A percentile compares a stretch with the other conserved stretches of the same genome.
phyloP scores from a whole-genome alignment of 1,140 invertebrate species.

The Notospermus geniculatus region DNA sequence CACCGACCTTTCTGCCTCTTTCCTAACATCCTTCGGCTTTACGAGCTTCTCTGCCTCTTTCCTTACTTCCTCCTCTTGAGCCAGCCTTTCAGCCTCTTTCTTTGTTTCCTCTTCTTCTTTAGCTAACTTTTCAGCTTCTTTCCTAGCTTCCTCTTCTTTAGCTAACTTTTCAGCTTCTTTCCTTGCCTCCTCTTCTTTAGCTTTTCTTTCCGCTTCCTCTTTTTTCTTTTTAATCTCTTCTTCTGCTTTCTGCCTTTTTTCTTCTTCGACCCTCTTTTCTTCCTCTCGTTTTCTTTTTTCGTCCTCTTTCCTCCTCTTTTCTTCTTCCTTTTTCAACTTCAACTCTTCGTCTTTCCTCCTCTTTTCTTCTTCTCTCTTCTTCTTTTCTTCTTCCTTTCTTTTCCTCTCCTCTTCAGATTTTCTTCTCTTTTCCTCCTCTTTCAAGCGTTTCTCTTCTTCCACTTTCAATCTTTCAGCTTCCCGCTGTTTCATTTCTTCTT shows the following conservation, averaged over 20 bases:
- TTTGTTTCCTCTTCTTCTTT: background rate
- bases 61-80: slow-evolving; percentile 5
- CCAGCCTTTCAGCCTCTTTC: background rate
- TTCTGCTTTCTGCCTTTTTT: slow-evolving; percentile 12
- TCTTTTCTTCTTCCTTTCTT: slow-evolving; percentile 18
- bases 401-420: slow-evolving; percentile 12
- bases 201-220: slow-evolving; percentile 21
- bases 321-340: slow-evolving; percentile 23
- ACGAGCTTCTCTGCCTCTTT: background rate
- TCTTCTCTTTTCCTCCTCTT: slow-evolving; percentile 16
- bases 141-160: slow-evolving; percentile 14
- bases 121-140: slow-evolving; percentile 15
- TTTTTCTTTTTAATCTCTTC: slow-evolving; percentile 20
- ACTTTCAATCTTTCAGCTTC: slow-evolving; percentile 15
- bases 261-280: slow-evolving; percentile 13
- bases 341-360: slow-evolving; percentile 15
- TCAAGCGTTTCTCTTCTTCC: slow-evolving; percentile 9
- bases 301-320: slow-evolving; percentile 18
- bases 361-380: slow-evolving; percentile 24
- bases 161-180: slow-evolving; percentile 16
- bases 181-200: slow-evolving; percentile 18
- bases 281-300: slow-evolving; percentile 18
- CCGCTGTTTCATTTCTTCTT: slow-evolving; percentile 18
- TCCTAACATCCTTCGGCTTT: background rate
- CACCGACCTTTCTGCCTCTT: slow-evolving; percentile 1